Evolutionary conservation across 2,113 vertebrate genomes (phyloP).

Genomic region (Calypte anna): DNA sequence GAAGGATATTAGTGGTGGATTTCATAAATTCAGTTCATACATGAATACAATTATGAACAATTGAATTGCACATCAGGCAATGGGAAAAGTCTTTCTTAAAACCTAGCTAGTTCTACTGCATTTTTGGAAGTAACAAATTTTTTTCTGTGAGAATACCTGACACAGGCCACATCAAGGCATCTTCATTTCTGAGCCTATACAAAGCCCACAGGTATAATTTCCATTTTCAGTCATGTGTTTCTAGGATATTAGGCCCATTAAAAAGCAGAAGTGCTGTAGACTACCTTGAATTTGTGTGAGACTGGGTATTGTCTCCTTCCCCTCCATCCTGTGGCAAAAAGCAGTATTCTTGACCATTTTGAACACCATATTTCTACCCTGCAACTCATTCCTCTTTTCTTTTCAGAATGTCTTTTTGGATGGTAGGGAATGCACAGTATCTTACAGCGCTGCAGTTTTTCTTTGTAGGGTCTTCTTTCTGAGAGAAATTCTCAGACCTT

Average conservation of each 20-base stretch:
- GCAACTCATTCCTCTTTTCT: background rate
- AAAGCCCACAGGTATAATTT: background rate
- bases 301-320: background rate
- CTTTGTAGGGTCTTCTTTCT: background rate
- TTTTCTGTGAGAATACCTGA: background rate
- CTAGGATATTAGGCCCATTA: background rate
- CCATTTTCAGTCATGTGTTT: background rate
- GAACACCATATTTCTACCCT: background rate
- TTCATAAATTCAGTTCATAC: background rate
- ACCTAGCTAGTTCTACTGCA: background rate
- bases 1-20: background rate
- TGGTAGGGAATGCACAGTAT: background rate
- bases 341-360: background rate
- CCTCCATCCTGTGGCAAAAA: background rate
- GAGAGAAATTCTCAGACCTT: background rate
- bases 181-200: background rate
- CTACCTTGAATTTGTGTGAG: background rate
- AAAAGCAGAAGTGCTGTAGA: background rate
- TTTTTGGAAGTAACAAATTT: background rate
- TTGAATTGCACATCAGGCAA: background rate
- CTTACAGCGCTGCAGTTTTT: background rate
- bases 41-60: background rate
- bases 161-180: background rate
- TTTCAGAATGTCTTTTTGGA: background rate
- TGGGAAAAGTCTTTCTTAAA: background rate